Percentiles rank a stretch among this genome's conserved stretches.
These are phyloP conservation scores for Galeopsomyia nigrocyanea DNA, from an alignment of 2,888 invertebrate species.

Conservation along the genomic window DNA sequence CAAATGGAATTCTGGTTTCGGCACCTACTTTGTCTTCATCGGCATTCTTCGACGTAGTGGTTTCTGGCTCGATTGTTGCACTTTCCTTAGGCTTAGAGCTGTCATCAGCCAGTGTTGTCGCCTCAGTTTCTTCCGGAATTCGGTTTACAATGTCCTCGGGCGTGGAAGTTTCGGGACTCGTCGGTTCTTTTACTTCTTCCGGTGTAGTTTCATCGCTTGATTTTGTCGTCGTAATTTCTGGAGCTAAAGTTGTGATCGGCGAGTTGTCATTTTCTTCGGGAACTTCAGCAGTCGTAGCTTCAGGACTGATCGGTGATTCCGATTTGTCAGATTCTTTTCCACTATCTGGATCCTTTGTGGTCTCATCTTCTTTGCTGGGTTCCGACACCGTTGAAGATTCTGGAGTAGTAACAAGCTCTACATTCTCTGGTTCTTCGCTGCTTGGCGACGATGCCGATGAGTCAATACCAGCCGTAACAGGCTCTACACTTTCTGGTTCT, in stretches of 20 bases:
- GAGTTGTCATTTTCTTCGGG: not conserved
- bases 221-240: slow-evolving; percentile 37
- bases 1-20: slow-evolving; percentile 8
- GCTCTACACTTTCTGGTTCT: slow-evolving; percentile 1
- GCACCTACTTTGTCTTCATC: slow-evolving; percentile 31
- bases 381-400: too few relatives aligned
- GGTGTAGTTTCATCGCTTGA: slow-evolving; percentile 27
- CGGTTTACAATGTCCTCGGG: slow-evolving; percentile 21
- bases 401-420: too few relatives aligned
- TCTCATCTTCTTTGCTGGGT: slow-evolving; percentile 15
- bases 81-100: not conserved
- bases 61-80: not conserved
- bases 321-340: slow-evolving; percentile 14
- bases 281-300: slow-evolving; percentile 21
- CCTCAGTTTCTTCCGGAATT: slow-evolving; percentile 3
- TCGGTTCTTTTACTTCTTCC: slow-evolving; percentile 39
- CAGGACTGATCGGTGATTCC: not conserved
- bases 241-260: slow-evolving; percentile 40
- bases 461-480: not conserved
- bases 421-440: not conserved
- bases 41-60: slow-evolving; percentile 32
- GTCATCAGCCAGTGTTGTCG: not conserved
- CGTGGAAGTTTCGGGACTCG: slow-evolving; percentile 18
- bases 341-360: not conserved
- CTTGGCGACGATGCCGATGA: too few relatives aligned